Base-by-base conservation (phyloP, 2,797 vertebrate species). In the Enteromius unitaeniatus region DNA sequence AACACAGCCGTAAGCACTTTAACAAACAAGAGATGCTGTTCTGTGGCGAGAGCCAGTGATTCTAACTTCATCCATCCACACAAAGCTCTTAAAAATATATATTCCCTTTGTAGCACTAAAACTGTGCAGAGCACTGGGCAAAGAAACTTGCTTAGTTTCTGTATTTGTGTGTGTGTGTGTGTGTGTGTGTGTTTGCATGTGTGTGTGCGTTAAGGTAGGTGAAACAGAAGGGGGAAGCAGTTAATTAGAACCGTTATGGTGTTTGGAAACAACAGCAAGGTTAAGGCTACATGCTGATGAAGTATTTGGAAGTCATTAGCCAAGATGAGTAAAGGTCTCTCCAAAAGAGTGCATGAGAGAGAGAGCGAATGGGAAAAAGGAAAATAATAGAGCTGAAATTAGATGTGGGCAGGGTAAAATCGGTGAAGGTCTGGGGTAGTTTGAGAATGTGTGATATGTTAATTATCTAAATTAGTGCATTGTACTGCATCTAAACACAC, bases 381-480 rank as follows among this genome's bases (percentile, higher is more conserved):
- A 69, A 40, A 78, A 65, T 83, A 77, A 85, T 69, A 40, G 21
- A 37, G 45, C 51, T 81, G 21, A 81, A 81, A 51, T 81, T 64
- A 82, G 28, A 75, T 72, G 45, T 70, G 51, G 37, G 74, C 28
- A 21, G 4, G 19, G n/a, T 2, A 70, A 70, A 95, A 94, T 93
- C 95, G 95, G 96, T 96, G 97, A 97, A 93, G 94, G 93, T 94
- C 94, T 93, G 95, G 95, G 96, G 95, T 94, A 89, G 94, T 95
- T 93, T 9, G 19, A 67, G 26, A 65, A 47, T 45, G 40, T 78
- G 42, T 65, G 58, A 77, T 55, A 88, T 85, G 91, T 91, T 91
- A 91, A 92, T 88, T 77, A 17, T 78, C 85, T 19, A 53, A 91
- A 89, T 90, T 84, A 87, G 88, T 88, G 84, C 87, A 87, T 62